Evolutionary conservation across 2,113 vertebrate species (phyloP), one percentile per base, ranked within the genome.

Genomic region (Harpagus bidentatus): DNA sequence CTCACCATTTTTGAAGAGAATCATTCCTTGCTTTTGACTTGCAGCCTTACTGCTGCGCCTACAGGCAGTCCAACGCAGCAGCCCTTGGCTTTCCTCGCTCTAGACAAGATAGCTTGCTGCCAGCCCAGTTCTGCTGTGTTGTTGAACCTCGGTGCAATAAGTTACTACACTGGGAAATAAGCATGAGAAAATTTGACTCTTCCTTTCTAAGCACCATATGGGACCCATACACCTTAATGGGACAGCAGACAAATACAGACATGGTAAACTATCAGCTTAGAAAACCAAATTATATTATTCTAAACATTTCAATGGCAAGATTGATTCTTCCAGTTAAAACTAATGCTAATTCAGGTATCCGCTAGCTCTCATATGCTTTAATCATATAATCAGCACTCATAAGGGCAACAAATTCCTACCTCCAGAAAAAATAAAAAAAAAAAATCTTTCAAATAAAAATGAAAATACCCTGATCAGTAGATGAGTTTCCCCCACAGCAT

Each of bases 31-130:
- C 6, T 72, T 86, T 66, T 28, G 21, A 82, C 65, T 69, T 58
- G 47, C 59, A 61, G 52, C 8, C 58, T 89, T 56, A 43, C 7
- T 1, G 0, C 59, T 62, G 23, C 48, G 23, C 9, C 36, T 29
- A 13, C 45, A 66, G 42, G 31, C 40, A 48, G 29, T 34, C 16
- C 50, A 28, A 63, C 0, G 0, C 0, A 0, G 43, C 65, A 36
- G 29, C 34, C 14, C 40, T 32, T 16, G 62, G 13, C 19, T 53
- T 43, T 55, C 63, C 43, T 81, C 1, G 1, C 23, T 66, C 58
- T 56, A 32, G 10, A 45, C 18, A 45, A 32, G 32, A 55, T 0
- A 65, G 43, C 5, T 69, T 47, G 81, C 56, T 26, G 48, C 3
- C 2, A 66, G 32, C 23, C 38, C 62, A 9, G 13, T 20, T 38